Conservation (phyloP, 2,888 invertebrate species). For the Siphonodentalium dalli region DNA sequence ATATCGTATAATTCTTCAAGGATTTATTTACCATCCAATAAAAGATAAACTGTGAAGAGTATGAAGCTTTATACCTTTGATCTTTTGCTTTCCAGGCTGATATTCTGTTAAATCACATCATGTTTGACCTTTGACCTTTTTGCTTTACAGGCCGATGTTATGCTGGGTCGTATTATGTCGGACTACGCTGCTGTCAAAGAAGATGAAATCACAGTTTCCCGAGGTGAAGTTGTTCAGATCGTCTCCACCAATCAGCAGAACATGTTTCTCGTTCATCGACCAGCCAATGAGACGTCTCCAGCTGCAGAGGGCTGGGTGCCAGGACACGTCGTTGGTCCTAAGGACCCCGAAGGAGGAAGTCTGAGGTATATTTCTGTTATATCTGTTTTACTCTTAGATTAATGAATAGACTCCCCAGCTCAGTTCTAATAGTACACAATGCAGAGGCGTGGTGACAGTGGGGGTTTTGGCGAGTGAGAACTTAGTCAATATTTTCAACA, state of each 20-base stretch:
- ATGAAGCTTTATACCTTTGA: no score
- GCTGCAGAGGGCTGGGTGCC: conserved; percentile 66
- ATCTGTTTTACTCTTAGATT: background rate
- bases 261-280: conserved; percentile 60
- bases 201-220: conserved; percentile 64
- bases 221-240: conserved; percentile 65
- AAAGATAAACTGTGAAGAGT: no score
- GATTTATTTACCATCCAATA: no score
- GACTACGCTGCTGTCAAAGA: conserved; percentile 65
- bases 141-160: background rate
- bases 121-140: background rate
- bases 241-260: conserved; percentile 60
- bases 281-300: conserved; percentile 55
- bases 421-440: no score
- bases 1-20: no score
- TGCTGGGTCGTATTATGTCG: conserved; percentile 52
- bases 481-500: no score
- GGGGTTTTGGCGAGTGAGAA: no score
- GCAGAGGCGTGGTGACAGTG: no score
- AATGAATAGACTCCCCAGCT: no score
- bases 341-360: conserved; percentile 49
- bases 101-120: no score
- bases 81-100: no score
- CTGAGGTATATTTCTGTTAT: conserved; percentile 50
- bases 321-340: conserved; percentile 52